These are phyloP conservation scores for Atopsyche davidsoni DNA, from an alignment of 1,140 invertebrate genomes.

Conservation along the genomic window DNA sequence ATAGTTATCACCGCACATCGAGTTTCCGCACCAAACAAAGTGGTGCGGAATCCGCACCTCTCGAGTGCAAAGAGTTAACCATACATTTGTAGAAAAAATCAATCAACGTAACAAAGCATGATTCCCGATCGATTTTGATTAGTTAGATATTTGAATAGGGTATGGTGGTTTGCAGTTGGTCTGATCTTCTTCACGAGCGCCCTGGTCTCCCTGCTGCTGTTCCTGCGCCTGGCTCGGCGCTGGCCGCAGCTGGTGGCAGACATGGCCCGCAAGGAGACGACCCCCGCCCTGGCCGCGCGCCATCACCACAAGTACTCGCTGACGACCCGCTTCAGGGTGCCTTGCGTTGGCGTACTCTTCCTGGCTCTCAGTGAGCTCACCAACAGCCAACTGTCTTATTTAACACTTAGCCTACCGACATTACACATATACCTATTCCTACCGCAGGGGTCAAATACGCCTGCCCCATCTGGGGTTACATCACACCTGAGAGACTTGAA, in stretches of 20 bases:
- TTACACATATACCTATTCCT: too few relatives aligned
- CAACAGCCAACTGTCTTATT: neutral
- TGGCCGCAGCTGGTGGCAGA: constrained; percentile 20
- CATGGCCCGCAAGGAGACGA: constrained; percentile 12
- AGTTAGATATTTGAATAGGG: too few relatives aligned
- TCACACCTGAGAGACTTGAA: too few relatives aligned
- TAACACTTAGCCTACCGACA: neutral
- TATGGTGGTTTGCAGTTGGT: constrained; percentile 20
- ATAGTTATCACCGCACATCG: too few relatives aligned
- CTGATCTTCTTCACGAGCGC: constrained; percentile 21
- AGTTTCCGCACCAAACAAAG: too few relatives aligned
- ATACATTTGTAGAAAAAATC: too few relatives aligned
- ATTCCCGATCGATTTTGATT: too few relatives aligned
- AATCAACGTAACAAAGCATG: too few relatives aligned
- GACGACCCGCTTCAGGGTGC: constrained; percentile 10
- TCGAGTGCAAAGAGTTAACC: too few relatives aligned
- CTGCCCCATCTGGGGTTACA: too few relatives aligned
- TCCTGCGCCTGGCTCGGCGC: constrained; percentile 21
- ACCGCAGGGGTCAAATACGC: too few relatives aligned
- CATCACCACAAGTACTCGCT: constrained; percentile 9
- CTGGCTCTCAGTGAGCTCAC: constrained; percentile 17
- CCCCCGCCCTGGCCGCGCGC: neutral
- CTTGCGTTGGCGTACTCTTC: constrained; percentile 19
- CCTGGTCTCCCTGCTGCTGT: constrained; percentile 14
- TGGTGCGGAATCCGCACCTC: too few relatives aligned